Evolutionary conservation across 2,888 invertebrate genomes (phyloP), one percentile per base, ranked within the genome.

Genomic region (Marronus borbonicus): DNA sequence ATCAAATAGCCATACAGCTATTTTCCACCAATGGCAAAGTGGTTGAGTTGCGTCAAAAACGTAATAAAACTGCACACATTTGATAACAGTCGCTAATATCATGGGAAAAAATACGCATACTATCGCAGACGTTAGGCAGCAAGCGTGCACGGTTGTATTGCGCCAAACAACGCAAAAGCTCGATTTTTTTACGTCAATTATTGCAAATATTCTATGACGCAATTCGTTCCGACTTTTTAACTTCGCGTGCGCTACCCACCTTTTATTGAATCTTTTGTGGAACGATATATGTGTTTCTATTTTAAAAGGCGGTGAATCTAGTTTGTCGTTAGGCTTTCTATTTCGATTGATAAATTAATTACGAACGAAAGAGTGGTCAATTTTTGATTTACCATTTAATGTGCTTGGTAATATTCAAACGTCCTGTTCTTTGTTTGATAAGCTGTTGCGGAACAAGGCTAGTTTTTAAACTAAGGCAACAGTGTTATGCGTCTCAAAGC

Each of bases 181-280:
- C 12, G 14, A 24, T 3, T 55, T 55, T 70, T 55, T 58, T 39
- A 39, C 10, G 36, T 17, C 17, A 70, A n/a, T 70, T 55, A 70
- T 31, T 58, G 31, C 36, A 68, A 68, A 49, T 49, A 39, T 70
- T 36, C 28, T 2, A 31, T 70, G 55, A 70, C 70, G 70, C 31
- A 70, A 55, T 55, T 70, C 36, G 20, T 31, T 58, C 17, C 55
- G 49, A 49, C 49, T n/a, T 66, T 66, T 66, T 49, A 3, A 36
- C 36, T 31, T 49, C 44, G 20, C 20, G 3, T 12, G 49, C n/a
- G 17, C 8, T 20, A 31, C 49, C 14, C 0, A 14, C 49, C 7
- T 20, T 49, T 44, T 66, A 31, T 64, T 28, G 12, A 12, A 28
- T 64, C 20, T 55, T 17, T 28, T 8, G 7, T 62, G 62, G 31